These are phyloP conservation scores for Sitobion miscanthi DNA, from an alignment of 1,140 invertebrate species.

Conservation along the genomic window DNA sequence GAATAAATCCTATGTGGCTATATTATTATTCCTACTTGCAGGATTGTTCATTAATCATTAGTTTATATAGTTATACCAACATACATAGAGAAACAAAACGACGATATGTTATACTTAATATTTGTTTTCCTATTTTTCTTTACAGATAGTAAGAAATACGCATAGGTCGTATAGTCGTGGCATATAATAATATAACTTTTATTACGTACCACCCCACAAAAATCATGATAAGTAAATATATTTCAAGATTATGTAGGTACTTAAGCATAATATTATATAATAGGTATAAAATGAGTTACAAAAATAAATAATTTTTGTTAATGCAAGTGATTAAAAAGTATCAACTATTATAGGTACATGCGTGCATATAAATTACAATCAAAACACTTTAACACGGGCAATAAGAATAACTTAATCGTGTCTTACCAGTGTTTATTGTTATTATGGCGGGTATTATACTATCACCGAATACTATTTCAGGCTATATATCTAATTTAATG, in stretches of 20 bases:
- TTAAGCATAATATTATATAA: background rate
- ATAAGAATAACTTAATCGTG: constrained; percentile 43
- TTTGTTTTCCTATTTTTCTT: background rate
- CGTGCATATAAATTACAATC: background rate
- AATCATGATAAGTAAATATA: background rate
- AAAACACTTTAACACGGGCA: constrained; percentile 41
- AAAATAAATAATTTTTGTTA: background rate
- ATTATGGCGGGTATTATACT: background rate
- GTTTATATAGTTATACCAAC: background rate
- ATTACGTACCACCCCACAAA: background rate
- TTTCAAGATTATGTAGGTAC: background rate
- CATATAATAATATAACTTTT: background rate
- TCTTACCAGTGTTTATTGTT: constrained; percentile 16
- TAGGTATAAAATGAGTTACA: background rate
- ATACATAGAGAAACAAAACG: background rate
- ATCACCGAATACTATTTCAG: background rate
- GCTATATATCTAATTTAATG: background rate
- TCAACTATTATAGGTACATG: background rate
- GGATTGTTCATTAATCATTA: background rate
- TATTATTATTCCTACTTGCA: background rate
- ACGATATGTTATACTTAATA: background rate
- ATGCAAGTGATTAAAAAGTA: background rate
- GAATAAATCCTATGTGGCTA: background rate
- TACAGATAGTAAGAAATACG: background rate
- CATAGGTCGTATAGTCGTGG: background rate